Conservation (phyloP, 1,140 invertebrate genomes). For the Brachionus calyciflorus region DNA sequence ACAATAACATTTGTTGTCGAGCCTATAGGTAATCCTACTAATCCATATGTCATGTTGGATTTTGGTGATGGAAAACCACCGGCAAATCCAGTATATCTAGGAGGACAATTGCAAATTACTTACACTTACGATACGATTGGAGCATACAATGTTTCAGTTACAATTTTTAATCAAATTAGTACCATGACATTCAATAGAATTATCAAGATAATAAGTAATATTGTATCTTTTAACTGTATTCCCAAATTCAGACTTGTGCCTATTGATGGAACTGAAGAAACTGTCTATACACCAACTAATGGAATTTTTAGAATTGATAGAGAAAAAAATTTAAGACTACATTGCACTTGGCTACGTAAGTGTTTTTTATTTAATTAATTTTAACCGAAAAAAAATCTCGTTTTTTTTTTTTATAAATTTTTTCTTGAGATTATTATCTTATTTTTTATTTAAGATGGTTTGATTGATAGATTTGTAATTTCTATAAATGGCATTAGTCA, state of each 20-base stretch:
- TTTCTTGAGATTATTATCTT: neutral
- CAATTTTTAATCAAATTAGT: conserved; percentile 22
- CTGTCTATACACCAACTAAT: neutral
- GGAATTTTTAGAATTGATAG: neutral
- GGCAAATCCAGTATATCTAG: neutral
- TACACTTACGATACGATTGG: conserved; percentile 9
- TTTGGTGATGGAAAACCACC: conserved; percentile 6
- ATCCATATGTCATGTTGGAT: neutral
- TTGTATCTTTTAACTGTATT: neutral
- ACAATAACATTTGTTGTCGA: neutral
- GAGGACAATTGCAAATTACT: neutral
- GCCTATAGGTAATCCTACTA: neutral
- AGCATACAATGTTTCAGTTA: neutral
- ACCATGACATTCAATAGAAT: neutral
- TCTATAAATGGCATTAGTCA: neutral
- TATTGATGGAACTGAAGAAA: conserved; percentile 34
- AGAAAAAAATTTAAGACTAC: conserved; percentile 28
- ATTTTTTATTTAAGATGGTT: neutral
- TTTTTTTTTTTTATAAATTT: too few species aligned
- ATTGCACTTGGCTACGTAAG: conserved; percentile 19
- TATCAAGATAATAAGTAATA: neutral
- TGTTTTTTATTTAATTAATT: neutral
- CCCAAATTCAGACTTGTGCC: neutral
- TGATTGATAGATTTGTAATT: conserved; percentile 4
- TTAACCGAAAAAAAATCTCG: neutral